Conservation (phyloP, 2,113 vertebrate species). For the Romanogobio albipinnatus region DNA sequence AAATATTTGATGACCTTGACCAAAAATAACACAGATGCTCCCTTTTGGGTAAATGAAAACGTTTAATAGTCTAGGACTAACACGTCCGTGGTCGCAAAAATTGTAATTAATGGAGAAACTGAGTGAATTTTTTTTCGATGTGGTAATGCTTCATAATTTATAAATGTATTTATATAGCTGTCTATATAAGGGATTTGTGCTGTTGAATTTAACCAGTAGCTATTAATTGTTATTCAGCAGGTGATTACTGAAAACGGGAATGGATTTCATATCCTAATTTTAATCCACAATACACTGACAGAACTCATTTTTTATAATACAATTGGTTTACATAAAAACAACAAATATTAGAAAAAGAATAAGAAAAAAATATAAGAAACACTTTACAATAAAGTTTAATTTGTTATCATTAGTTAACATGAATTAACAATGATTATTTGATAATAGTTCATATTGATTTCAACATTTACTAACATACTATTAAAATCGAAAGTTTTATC, state of each 20-base stretch:
- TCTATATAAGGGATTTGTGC: neutral
- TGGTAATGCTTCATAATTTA: neutral
- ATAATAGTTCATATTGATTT: neutral
- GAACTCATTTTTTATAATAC: neutral
- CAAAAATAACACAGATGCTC: neutral
- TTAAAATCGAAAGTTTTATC: neutral
- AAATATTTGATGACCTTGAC: neutral
- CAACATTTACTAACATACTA: conserved; percentile 49
- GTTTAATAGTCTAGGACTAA: neutral
- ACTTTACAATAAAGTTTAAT: too few species aligned
- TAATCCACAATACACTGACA: neutral
- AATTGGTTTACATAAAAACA: neutral
- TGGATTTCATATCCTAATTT: neutral
- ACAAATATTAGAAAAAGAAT: neutral
- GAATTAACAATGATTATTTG: neutral
- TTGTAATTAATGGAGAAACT: too few species aligned
- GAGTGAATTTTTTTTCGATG: too few species aligned
- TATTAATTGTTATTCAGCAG: too few species aligned
- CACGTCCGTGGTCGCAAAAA: too few species aligned
- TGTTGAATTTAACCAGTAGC: neutral
- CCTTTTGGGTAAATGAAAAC: neutral
- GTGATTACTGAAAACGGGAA: neutral
- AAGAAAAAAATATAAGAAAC: too few species aligned
- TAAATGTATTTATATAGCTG: neutral
- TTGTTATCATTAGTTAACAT: too few species aligned